A percentile compares a stretch with the other conserved stretches of the same genome.
Conservation (phyloP, 2,113 vertebrate species). For the Empidonax alnorum region DNA sequence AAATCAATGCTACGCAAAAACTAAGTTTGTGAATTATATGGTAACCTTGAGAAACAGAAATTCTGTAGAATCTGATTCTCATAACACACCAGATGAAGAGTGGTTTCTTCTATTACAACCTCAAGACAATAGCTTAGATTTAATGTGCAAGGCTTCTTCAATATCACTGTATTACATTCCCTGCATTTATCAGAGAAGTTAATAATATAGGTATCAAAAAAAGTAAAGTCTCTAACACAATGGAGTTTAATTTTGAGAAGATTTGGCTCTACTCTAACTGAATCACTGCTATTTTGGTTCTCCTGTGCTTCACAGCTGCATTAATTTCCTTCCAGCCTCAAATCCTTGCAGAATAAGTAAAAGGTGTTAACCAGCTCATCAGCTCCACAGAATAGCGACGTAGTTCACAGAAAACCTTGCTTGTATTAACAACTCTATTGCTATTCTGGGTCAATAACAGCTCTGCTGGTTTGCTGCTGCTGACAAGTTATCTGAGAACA, state of each 20-base stretch:
- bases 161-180: slow-evolving; percentile 46
- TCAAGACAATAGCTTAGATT: slow-evolving; percentile 50
- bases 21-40: background rate
- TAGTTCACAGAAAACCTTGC: slow-evolving; percentile 12
- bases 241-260: slow-evolving; percentile 60
- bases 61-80: slow-evolving; percentile 2
- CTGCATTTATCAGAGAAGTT: slow-evolving; percentile 53
- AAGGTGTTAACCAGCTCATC: slow-evolving; percentile 58
- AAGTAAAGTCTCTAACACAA: slow-evolving; percentile 58
- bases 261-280: slow-evolving; percentile 41
- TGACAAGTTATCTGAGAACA: slow-evolving; percentile 7
- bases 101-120: slow-evolving; percentile 8
- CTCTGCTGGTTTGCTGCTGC: background rate
- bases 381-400: background rate
- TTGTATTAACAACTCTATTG: slow-evolving; percentile 14
- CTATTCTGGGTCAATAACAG: slow-evolving; percentile 35
- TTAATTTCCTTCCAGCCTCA: slow-evolving; percentile 23
- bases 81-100: slow-evolving; percentile 23
- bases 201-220: slow-evolving; percentile 65
- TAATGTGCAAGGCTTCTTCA: slow-evolving; percentile 45
- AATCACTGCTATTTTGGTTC: slow-evolving; percentile 58
- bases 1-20: background rate
- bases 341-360: slow-evolving; percentile 27
- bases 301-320: background rate
- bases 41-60: slow-evolving; percentile 23